Evolutionary conservation across 2,888 invertebrate species (phyloP), one percentile per base, ranked within the genome.

Genomic region (Dryococelus australis): DNA sequence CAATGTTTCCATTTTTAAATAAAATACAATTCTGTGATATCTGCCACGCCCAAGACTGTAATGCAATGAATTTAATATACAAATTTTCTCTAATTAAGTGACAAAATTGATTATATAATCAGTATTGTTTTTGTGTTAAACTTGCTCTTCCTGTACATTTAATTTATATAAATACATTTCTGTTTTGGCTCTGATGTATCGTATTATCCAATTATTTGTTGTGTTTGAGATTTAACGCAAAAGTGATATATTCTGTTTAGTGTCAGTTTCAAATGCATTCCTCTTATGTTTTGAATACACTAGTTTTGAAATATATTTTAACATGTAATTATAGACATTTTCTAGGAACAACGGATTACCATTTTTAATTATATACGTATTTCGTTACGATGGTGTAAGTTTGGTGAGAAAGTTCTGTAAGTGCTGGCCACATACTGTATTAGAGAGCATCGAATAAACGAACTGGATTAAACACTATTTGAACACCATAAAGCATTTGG

Each of bases 351-450:
- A 65, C 13, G 65, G 20, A 65, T 24, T 24, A 51, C 20, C 2
- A 51, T 51, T 51, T 51, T 51, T 51, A 51, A 51, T 51, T 8
- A 51, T 51, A 51, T 20, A 24, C n/a, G 3, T 65, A 2, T 65
- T 65, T 65, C 65, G 8, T 65, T 65, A n/a, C n/a, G 65, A 65
- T 65, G 24, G n/a, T 65, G n/a, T 24, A 47, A 47, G n/a, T 10
- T 65, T 65, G 65, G n/a, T 65, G n/a, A 65, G 8, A 65, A 24
- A 65, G 35, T 12, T n/a, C 65, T 65, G 65, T 65, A 65, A 65
- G 65, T 65, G 65, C 65, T 65, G 65, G 65, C 16, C 65, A 65
- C 65, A 20, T 65, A 65, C 65, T 65, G 65, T 65, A 65, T 65
- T 65, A 1, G 20, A 65, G n/a, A 24, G 24, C 65, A 65, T 65